A percentile compares a stretch with the other conserved stretches of the same genome.
Evolutionary conservation across 2,888 invertebrate species (phyloP).

Genomic region (Dryobotodes eremita): DNA sequence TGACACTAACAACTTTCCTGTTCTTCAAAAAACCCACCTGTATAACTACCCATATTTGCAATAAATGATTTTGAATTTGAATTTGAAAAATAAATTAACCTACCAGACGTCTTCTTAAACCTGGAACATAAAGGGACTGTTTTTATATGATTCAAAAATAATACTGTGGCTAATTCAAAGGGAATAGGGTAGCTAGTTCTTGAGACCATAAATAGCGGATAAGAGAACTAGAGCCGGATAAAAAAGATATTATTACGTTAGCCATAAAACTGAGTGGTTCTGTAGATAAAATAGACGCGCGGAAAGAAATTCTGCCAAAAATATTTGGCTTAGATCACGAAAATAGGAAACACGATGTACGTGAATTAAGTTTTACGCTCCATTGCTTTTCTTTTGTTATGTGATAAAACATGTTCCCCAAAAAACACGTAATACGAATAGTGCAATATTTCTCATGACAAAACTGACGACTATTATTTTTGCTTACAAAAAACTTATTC

Average conservation of each 20-base stretch:
- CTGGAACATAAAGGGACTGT: not conserved
- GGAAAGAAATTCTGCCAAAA: slow-evolving; percentile 19
- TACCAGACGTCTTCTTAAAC: not conserved
- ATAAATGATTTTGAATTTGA: too few species aligned
- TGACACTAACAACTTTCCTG: too few species aligned
- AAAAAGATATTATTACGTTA: slow-evolving; percentile 29
- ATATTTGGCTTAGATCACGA: slow-evolving; percentile 18
- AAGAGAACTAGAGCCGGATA: slow-evolving; percentile 26
- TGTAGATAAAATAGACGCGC: slow-evolving; percentile 43
- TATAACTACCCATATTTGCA: too few species aligned
- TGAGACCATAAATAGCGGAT: not conserved
- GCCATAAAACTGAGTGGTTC: slow-evolving; percentile 57
- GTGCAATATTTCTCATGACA: slow-evolving; percentile 9
- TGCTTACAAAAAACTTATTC: not conserved
- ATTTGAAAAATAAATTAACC: not conserved
- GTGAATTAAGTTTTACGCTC: slow-evolving; percentile 29
- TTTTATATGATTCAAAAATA: not conserved
- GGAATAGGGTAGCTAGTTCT: not conserved
- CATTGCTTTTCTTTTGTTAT: slow-evolving; percentile 24
- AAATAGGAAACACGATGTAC: slow-evolving; percentile 19
- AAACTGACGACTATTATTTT: not conserved
- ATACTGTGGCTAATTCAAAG: not conserved
- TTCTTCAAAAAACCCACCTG: too few species aligned
- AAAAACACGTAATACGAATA: slow-evolving; percentile 3
- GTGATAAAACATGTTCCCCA: slow-evolving; percentile 27